These are phyloP conservation scores for Ornithoptera alexandrae DNA, from an alignment of 2,888 invertebrate species.

Conservation along the genomic window DNA sequence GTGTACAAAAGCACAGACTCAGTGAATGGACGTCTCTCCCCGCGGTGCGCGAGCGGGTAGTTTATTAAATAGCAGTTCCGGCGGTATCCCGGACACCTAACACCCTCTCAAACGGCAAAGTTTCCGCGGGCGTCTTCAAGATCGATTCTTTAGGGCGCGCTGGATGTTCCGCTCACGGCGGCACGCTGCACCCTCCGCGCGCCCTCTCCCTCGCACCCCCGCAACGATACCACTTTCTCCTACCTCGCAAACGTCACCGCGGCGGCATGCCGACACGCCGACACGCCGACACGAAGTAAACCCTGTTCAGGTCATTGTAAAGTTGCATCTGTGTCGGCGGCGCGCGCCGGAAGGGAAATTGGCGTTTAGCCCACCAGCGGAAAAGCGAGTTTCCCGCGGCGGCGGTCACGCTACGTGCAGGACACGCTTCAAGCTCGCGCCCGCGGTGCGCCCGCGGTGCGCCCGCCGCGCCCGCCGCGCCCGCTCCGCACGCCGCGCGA, in stretches of 20 bases:
- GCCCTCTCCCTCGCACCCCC: conserved; percentile 38
- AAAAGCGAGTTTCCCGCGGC: conserved; percentile 77
- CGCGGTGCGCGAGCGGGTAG: not conserved
- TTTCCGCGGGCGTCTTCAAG: conserved; percentile 58
- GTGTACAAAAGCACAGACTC: not conserved
- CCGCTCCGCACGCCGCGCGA: conserved; percentile 64
- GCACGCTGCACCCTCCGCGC: conserved; percentile 45
- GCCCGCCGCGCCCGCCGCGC: conserved; percentile 66
- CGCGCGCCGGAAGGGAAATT: conserved; percentile 66
- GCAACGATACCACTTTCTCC: conserved; percentile 45
- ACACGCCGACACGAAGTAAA: conserved; percentile 41
- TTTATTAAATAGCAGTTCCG: not conserved
- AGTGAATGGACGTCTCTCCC: not conserved
- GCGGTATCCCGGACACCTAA: conserved; percentile 17
- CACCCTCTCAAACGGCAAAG: conserved; percentile 25
- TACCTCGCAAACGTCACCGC: conserved; percentile 74
- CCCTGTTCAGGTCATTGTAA: conserved; percentile 40
- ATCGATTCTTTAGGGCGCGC: conserved; percentile 70
- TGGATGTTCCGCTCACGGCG: conserved; percentile 58
- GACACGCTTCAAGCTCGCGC: not conserved
- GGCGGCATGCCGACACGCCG: conserved; percentile 69
- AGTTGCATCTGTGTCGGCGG: conserved; percentile 42
- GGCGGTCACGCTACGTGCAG: conserved; percentile 29
- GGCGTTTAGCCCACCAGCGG: conserved; percentile 75
- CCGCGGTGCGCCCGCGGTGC: not conserved